phyloP scores from a whole-genome alignment of 2,797 vertebrate genomes.

The Pangasius djambal region DNA sequence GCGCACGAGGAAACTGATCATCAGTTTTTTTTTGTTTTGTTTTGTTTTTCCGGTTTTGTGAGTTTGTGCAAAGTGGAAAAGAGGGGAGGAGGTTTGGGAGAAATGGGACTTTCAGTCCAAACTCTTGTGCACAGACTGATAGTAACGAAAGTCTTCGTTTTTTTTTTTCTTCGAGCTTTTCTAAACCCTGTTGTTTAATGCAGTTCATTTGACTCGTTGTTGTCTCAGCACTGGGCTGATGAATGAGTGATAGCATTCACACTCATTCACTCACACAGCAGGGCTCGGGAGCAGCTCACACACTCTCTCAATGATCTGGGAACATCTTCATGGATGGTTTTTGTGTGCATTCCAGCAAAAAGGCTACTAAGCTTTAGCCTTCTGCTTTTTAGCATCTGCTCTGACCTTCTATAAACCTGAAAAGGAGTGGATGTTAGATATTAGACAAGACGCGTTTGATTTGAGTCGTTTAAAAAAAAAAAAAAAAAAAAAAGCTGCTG shows the following conservation, averaged over 20 bases:
- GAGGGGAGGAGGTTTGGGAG: background rate
- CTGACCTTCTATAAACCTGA: background rate
- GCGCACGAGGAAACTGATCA: background rate
- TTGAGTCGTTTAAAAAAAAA: no score
- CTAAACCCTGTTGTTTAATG: background rate
- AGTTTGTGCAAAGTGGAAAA: background rate
- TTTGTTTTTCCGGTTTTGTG: background rate
- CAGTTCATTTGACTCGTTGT: conserved; percentile 40
- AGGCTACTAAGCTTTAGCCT: background rate
- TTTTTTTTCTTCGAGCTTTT: background rate
- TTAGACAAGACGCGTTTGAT: background rate
- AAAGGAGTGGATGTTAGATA: background rate
- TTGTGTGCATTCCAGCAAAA: background rate
- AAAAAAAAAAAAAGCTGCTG: background rate
- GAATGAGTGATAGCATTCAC: conserved; percentile 32
- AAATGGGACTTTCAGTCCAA: background rate
- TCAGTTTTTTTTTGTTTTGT: background rate
- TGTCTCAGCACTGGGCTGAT: background rate
- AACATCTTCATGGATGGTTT: conserved; percentile 12
- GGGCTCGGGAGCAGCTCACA: conserved; percentile 28
- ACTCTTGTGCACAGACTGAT: background rate
- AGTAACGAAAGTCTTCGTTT: background rate
- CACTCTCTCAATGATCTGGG: background rate
- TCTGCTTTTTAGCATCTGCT: background rate
- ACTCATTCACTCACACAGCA: conserved; percentile 56